phyloP scores from a whole-genome alignment of 2,113 vertebrate genomes.

The Rynchops niger region DNA sequence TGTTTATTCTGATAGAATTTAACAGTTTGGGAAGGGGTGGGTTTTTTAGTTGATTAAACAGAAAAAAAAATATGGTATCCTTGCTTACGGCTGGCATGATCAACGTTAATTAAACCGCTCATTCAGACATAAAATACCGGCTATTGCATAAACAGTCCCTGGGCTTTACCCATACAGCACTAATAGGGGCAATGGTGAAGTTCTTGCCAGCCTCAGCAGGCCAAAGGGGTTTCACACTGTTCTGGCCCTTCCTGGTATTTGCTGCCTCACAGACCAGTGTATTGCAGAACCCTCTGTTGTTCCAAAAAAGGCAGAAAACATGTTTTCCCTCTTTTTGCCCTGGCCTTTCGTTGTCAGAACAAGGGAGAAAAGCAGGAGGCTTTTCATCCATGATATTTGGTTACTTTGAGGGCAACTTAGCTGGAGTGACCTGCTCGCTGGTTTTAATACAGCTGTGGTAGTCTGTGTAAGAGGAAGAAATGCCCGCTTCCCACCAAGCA shows the following conservation, averaged over 20 bases:
- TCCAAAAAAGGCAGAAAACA: not conserved
- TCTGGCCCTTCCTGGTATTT: constrained; percentile 1
- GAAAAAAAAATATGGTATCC: not conserved
- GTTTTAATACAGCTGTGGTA: not conserved
- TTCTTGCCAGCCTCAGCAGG: not conserved
- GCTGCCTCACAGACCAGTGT: not conserved
- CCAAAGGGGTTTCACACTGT: not conserved
- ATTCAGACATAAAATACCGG: not conserved
- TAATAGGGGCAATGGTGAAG: not conserved
- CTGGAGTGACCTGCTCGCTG: not conserved
- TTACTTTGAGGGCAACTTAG: not conserved
- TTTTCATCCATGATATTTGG: not conserved
- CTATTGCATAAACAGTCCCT: not conserved
- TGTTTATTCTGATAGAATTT: not conserved
- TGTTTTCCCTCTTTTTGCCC: not conserved
- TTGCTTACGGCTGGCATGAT: not conserved
- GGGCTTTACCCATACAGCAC: not conserved
- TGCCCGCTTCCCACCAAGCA: not conserved
- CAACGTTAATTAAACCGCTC: not conserved
- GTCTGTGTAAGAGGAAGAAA: not conserved
- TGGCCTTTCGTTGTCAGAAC: not conserved
- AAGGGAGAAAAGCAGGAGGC: not conserved
- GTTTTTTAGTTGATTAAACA: not conserved
- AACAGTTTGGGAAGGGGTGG: not conserved
- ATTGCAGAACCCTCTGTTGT: not conserved